Evolutionary conservation across 2,888 invertebrate species (phyloP).

Genomic region (Drosophila borealis): DNA sequence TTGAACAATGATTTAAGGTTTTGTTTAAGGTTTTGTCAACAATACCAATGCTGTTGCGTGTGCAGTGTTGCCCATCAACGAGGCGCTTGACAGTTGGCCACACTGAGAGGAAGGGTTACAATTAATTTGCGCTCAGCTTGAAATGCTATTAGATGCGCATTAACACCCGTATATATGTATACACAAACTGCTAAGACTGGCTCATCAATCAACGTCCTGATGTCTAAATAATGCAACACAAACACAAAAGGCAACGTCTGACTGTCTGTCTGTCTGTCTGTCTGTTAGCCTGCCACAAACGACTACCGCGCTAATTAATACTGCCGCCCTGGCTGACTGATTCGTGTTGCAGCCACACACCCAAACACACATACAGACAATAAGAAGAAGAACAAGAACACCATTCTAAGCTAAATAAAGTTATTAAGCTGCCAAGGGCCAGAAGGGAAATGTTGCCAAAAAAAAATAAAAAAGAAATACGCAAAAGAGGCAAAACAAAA

Average conservation of each 20-base stretch:
- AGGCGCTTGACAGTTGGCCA: constrained; percentile 10
- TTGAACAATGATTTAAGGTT: no score
- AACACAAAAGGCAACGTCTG: constrained; percentile 28
- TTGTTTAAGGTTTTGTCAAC: constrained; percentile 7
- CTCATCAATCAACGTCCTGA: constrained; percentile 75
- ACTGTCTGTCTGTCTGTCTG: constrained; percentile 21
- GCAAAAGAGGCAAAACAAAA: constrained; percentile 15
- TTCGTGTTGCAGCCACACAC: constrained; percentile 47
- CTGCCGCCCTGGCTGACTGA: constrained; percentile 57
- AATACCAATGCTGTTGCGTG: background rate
- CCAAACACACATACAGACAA: constrained; percentile 17
- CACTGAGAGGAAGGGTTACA: constrained; percentile 13
- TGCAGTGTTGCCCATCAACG: background rate
- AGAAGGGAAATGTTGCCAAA: constrained; percentile 72
- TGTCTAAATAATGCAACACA: constrained; percentile 74
- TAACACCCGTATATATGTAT: constrained; percentile 49
- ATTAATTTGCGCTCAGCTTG: constrained; percentile 53
- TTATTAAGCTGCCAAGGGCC: constrained; percentile 64
- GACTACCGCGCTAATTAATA: constrained; percentile 79
- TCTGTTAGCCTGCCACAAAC: constrained; percentile 63
- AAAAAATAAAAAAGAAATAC: constrained; percentile 22
- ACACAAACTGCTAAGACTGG: constrained; percentile 14
- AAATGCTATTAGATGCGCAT: constrained; percentile 62
- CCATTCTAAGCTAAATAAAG: constrained; percentile 75
- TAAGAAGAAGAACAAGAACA: constrained; percentile 5